A percentile compares a stretch with the other conserved stretches of the same genome.
Conservation (phyloP, 2,113 vertebrate genomes). For the Leptobrachium ailaonicum region DNA sequence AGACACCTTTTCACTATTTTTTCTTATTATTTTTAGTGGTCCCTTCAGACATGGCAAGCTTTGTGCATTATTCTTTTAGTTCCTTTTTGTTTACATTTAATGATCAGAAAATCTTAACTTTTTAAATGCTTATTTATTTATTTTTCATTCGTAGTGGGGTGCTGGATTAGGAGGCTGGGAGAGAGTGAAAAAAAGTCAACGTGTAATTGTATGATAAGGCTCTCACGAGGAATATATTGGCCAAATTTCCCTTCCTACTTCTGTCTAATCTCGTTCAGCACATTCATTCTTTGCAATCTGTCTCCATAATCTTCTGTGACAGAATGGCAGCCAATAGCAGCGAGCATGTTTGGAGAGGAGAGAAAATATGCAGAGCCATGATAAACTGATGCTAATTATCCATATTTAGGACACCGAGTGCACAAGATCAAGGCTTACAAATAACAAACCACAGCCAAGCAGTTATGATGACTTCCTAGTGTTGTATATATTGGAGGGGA, state of each 20-base stretch:
- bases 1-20: too few relatives aligned
- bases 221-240: slow-evolving; percentile 99
- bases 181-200: slow-evolving; percentile 99
- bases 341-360: slow-evolving; percentile 86
- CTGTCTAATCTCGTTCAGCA: slow-evolving; percentile 98
- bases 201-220: slow-evolving; percentile 99
- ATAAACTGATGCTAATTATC: slow-evolving; percentile 99
- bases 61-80: too few relatives aligned
- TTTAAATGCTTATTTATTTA: too few relatives aligned
- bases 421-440: slow-evolving; percentile 98
- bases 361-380: slow-evolving; percentile 99
- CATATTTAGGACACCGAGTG: slow-evolving; percentile 98
- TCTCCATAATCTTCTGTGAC: slow-evolving; percentile 99
- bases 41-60: too few relatives aligned
- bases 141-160: slow-evolving; percentile 84
- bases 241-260: slow-evolving; percentile 99
- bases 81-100: too few relatives aligned
- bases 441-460: slow-evolving; percentile 82
- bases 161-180: slow-evolving; percentile 99
- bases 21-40: too few relatives aligned
- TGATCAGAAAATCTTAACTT: too few relatives aligned
- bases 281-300: slow-evolving; percentile 99
- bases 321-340: slow-evolving; percentile 94
- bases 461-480: slow-evolving; percentile 85
- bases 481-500: slow-evolving; percentile 90